These are phyloP conservation scores for Typhlichthys subterraneus DNA, from an alignment of 2,797 vertebrate genomes.

Conservation along the genomic window DNA sequence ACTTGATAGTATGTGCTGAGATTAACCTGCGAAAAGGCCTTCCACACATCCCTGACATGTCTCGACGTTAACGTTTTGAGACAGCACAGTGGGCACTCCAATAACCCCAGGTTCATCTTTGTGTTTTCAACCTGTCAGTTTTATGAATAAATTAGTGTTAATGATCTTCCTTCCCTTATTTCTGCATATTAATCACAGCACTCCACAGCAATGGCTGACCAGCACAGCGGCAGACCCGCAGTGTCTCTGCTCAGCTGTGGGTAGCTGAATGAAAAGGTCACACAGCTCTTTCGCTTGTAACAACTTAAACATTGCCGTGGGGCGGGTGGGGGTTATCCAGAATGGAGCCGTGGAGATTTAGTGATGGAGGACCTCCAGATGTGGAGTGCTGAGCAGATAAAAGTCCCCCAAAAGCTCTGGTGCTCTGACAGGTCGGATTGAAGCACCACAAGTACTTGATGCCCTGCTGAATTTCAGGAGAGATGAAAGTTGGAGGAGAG, in stretches of 20 bases:
- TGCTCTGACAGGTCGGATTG: conserved; percentile 77
- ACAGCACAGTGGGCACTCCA: conserved; percentile 62
- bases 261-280: conserved; percentile 75
- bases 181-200: conserved; percentile 70
- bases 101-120: conserved; percentile 67
- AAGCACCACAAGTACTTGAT: conserved; percentile 76
- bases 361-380: conserved; percentile 80
- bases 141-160: conserved; percentile 80
- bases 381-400: conserved; percentile 75
- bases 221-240: conserved; percentile 47
- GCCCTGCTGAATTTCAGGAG: conserved; percentile 66
- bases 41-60: conserved; percentile 49
- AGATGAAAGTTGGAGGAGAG: conserved; percentile 57
- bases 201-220: background rate
- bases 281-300: conserved; percentile 78
- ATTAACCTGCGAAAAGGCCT: too few species aligned
- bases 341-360: conserved; percentile 76
- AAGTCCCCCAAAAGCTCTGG: conserved; percentile 59
- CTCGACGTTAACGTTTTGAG: conserved; percentile 69
- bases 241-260: conserved; percentile 65
- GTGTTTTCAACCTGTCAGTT: conserved; percentile 73
- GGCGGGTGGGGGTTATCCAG: conserved; percentile 55
- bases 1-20: too few species aligned
- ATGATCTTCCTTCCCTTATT: conserved; percentile 73
- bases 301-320: conserved; percentile 70